Evolutionary conservation across 2,888 invertebrate genomes (phyloP).

Genomic region (Lymantria monacha): DNA sequence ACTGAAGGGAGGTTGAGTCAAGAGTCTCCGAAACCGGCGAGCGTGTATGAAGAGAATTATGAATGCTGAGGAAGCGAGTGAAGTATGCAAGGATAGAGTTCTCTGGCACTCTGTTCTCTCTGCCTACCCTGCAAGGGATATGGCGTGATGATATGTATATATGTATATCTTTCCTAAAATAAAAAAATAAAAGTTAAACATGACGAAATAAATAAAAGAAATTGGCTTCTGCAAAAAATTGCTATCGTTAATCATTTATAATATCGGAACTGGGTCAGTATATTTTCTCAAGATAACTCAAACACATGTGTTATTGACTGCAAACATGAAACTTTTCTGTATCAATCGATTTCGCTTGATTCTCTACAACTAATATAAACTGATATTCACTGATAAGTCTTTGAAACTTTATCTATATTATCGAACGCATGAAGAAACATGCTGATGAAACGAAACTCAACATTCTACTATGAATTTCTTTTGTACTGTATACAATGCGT

Average conservation of each 20-base stretch:
- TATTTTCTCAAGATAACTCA: neutral
- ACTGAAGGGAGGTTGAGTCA: no score
- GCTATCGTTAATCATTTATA: neutral
- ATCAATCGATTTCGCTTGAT: slow-evolving; percentile 1
- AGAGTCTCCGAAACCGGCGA: no score
- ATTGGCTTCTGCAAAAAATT: no score
- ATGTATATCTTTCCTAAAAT: no score
- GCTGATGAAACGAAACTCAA: slow-evolving; percentile 18
- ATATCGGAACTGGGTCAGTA: neutral
- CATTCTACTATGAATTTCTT: neutral
- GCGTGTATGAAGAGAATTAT: no score
- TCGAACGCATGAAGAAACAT: slow-evolving; percentile 11
- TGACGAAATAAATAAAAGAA: no score
- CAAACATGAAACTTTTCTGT: slow-evolving; percentile 17
- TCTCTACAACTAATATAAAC: slow-evolving; percentile 18
- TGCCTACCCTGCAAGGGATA: no score
- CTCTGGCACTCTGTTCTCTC: no score
- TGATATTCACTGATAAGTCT: slow-evolving; percentile 19
- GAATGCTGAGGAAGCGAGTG: no score
- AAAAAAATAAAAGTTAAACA: no score
- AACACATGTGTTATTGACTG: slow-evolving; percentile 15
- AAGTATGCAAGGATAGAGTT: no score
- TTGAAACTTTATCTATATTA: slow-evolving; percentile 15
- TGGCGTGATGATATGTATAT: no score
- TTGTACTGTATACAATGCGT: neutral